These are phyloP conservation scores for Neolamprologus fasciatus DNA, from an alignment of 2,113 vertebrate genomes.

Conservation along the genomic window DNA sequence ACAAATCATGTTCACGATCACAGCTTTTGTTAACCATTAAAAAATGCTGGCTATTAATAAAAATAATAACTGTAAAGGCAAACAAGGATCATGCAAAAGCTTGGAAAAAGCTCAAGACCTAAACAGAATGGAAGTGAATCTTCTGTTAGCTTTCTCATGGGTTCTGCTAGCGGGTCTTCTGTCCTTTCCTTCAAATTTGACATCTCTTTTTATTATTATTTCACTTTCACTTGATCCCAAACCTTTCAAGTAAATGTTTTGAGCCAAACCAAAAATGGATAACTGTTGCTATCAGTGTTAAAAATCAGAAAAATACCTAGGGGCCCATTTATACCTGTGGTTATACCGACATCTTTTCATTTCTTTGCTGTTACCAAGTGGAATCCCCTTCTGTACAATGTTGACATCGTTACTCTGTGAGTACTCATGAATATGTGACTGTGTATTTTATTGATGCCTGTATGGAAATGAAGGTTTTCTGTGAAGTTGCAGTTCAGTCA, in stretches of 20 bases:
- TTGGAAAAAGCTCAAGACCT: not conserved
- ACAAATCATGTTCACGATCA: conserved; percentile 3
- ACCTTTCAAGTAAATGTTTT: fast-evolving
- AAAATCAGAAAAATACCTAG: not conserved
- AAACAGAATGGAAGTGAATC: conserved; percentile 54
- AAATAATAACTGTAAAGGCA: not conserved
- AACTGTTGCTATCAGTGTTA: not conserved
- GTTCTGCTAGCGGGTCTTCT: conserved; percentile 51
- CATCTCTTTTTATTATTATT: not conserved
- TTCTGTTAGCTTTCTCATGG: conserved; percentile 8
- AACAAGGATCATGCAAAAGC: not conserved
- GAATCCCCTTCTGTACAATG: conserved; percentile 29
- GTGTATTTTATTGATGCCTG: not conserved
- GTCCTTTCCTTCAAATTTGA: conserved; percentile 2
- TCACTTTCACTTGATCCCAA: not conserved
- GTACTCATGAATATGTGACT: conserved; percentile 15
- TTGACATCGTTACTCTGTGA: conserved; percentile 47
- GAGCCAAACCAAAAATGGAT: not conserved
- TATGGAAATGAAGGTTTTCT: not conserved
- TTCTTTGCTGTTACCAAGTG: conserved; percentile 41
- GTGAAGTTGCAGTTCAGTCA: not conserved
- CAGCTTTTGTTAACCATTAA: conserved; percentile 19
- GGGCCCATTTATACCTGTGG: not conserved
- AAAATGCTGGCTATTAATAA: not conserved
- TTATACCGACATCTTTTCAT: not conserved